Evolutionary conservation across 1,140 invertebrate species (phyloP), one percentile per base, ranked within the genome.

Genomic region (Dendrolimus kikuchii): DNA sequence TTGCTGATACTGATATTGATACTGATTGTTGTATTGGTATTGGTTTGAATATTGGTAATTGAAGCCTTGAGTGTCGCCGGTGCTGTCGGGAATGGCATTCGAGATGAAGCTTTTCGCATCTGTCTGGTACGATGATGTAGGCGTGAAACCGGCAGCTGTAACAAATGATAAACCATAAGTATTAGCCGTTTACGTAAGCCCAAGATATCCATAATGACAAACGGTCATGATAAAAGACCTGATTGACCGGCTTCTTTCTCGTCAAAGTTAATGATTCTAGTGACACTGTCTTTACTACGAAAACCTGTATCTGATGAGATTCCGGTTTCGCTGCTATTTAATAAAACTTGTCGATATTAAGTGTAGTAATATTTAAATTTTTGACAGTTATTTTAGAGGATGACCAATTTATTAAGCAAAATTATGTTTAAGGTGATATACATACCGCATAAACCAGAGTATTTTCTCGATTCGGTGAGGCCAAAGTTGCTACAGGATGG

Each of bases 401-500:
- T 23, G 23, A 23, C 23, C 23, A 23, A 23, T 23, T 23, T 23
- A 23, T 23, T 23, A 23, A 23, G 1, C 23, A 23, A 23, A 23
- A 23, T 23, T 23, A 23, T 23, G 23, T 38, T 37, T 45, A 51
- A 9, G 7, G 38, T 51, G 5, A 8, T n/a, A 10, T 77, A 90
- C 90, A 92, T 86, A 94, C 92, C 90, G 80, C 94, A 95, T 39
- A 95, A 87, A 47, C 94, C 94, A 50, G 91, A 89, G 74, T 94
- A 95, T 86, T 89, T 91, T 58, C 88, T 88, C 5, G 94, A 95
- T 53, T 92, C 89, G 10, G 87, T 86, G 64, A 94, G 89, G 62
- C 93, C 92, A 67, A 90, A 92, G 46, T 82, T 88, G 53, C 89
- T 89, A 84, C 94, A 95, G 44, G 91, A 89, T 10, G 93, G 93